Evolutionary conservation across 2,888 invertebrate species (phyloP).

Genomic region (Noctua pronuba): DNA sequence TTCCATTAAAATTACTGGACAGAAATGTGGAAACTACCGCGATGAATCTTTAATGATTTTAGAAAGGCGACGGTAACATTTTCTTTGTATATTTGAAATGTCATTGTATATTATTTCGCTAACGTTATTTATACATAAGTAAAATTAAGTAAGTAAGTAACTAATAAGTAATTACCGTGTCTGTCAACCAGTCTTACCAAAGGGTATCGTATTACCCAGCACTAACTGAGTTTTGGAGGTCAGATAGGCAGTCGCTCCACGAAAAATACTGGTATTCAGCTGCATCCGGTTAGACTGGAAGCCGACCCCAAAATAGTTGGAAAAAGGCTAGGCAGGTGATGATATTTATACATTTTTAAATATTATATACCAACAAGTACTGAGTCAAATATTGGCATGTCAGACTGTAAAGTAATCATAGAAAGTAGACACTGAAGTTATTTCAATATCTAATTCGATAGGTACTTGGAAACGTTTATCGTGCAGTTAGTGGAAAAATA

Average conservation of each 20-base stretch:
- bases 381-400: not conserved
- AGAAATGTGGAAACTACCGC: conserved; percentile 14
- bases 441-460: not conserved
- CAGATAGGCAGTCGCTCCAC: too few species aligned
- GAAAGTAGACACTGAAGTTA: not conserved
- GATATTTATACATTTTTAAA: not conserved
- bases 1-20: not conserved
- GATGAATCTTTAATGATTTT: conserved; percentile 15
- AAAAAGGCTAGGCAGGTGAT: too few species aligned
- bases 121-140: not conserved
- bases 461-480: not conserved
- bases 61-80: conserved; percentile 8
- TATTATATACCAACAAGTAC: not conserved
- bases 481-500: not conserved
- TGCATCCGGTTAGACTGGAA: too few species aligned
- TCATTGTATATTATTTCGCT: not conserved
- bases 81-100: not conserved
- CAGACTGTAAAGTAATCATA: not conserved
- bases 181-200: too few species aligned
- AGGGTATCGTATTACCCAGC: too few species aligned
- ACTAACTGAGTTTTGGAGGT: too few species aligned
- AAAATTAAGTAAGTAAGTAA: too few species aligned
- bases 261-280: too few species aligned
- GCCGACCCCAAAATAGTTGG: too few species aligned
- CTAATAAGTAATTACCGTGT: too few species aligned